Evolutionary conservation across 1,140 invertebrate species (phyloP), one percentile per base, ranked within the genome.

Genomic region (Papilio polyxenes): DNA sequence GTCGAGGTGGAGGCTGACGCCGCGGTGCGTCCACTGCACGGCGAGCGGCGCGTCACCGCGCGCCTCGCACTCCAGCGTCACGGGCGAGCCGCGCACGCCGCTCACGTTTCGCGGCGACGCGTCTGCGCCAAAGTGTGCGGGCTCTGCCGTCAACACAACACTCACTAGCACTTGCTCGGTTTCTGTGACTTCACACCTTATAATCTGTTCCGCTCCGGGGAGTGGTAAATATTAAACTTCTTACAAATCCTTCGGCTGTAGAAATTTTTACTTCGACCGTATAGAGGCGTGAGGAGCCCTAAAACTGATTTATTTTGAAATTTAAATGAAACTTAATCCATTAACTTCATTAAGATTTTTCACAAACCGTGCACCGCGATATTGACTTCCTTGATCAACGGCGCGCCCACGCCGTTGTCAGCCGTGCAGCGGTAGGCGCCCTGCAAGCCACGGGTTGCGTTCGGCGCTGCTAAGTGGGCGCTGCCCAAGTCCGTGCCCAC

Each of bases 371-470:
- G 96, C 6, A 97, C 96, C 72, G 95, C 95, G 4, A 97, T 94
- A 84, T 96, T 96, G 85, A 97, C 95, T 81, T 96, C 95, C 94
- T 97, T 97, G 80, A 95, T 95, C 3, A 97, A 91, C 11, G 96
- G 96, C 20, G 96, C 95, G 2, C 97, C 97, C 56, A 98, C 97
- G 20, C 96, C 96, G 91, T 98, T 98, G 86, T 96, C 97, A 0
- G 97, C 97, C 48, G 96, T 95, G 89, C 97, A 98, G 31, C 97
- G 95, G 92, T 98, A 98, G 86, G 96, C 95, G 5, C 97, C 97
- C 86, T 96, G 95, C 85, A 96, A 96, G 80, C 95, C 92, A 23
- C 96, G 95, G 62, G 95, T 93, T 1, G 96, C 96, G 4, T 95
- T 93, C 17, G 95, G 95, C 17, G 96, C 96, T 86, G 95, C 92